Evolutionary conservation across 1,140 invertebrate genomes (phyloP).

Genomic region (Drosophila arawakana): DNA sequence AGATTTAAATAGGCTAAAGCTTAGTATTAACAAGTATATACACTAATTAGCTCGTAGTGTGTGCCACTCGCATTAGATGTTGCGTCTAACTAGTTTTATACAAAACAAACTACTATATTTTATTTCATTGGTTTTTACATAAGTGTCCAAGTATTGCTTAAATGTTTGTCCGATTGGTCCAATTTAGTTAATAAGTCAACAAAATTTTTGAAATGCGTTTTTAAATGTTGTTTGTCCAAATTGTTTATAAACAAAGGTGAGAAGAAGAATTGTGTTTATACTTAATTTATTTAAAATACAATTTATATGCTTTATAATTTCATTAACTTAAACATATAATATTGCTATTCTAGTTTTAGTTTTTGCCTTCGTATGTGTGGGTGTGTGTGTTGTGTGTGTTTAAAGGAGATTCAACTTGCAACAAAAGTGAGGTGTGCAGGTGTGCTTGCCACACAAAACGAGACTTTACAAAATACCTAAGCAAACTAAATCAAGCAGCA

Average conservation of each 20-base stretch:
- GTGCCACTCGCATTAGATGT: constrained; percentile 34
- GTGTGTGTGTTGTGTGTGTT: constrained; percentile 36
- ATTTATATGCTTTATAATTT: constrained; percentile 60
- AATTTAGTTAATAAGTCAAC: constrained; percentile 10
- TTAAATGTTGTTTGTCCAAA: not conserved
- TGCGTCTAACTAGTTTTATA: not conserved
- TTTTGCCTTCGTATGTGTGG: constrained; percentile 56
- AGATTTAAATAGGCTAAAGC: constrained; percentile 14
- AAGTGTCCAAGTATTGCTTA: constrained; percentile 2
- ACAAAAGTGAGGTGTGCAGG: constrained; percentile 21
- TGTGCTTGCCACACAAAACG: constrained; percentile 24
- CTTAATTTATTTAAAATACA: constrained; percentile 58
- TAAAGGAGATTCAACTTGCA: constrained; percentile 58
- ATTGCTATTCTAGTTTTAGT: constrained; percentile 78
- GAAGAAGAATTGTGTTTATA: constrained; percentile 9
- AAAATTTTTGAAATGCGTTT: not conserved
- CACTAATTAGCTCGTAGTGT: constrained; percentile 18
- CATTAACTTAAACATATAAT: constrained; percentile 73
- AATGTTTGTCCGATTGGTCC: constrained; percentile 11
- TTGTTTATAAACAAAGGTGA: constrained; percentile 7
- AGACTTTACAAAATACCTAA: constrained; percentile 56
- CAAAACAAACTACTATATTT: not conserved
- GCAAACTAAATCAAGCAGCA: constrained; percentile 50
- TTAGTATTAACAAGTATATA: constrained; percentile 7
- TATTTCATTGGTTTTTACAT: too few species aligned